Percentiles rank a stretch among this genome's conserved stretches.
Evolutionary conservation across 2,888 invertebrate genomes (phyloP).

Genomic region (Gryllus longicercus): DNA sequence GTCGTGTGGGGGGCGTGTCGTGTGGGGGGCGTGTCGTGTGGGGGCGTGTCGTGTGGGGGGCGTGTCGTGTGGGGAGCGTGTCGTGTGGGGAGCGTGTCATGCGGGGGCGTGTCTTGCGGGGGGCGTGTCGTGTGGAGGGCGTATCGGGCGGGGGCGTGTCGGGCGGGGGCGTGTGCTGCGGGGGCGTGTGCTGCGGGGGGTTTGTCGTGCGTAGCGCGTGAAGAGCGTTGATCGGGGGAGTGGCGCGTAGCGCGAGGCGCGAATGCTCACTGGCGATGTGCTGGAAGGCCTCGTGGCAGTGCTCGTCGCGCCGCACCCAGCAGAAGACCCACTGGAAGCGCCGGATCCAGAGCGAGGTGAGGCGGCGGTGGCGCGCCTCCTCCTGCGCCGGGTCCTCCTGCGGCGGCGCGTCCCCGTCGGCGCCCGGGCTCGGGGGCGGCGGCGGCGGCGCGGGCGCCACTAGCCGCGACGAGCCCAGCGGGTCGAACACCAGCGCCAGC

Average conservation of each 20-base stretch:
- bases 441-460: conserved; percentile 55
- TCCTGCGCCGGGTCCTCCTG: conserved; percentile 59
- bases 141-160: no score
- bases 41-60: no score
- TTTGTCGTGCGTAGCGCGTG: no score
- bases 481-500: conserved; percentile 76
- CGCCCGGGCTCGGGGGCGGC: background rate
- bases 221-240: no score
- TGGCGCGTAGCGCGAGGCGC: background rate
- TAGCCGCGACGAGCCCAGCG: conserved; percentile 63
- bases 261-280: conserved; percentile 67
- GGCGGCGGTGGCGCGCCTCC: conserved; percentile 64
- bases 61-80: no score
- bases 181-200: no score
- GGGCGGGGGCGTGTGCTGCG: no score
- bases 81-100: no score
- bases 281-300: conserved; percentile 73
- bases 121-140: no score
- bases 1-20: no score
- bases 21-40: no score
- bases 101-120: no score
- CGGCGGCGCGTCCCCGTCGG: background rate
- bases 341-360: conserved; percentile 69
- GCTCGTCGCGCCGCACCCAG: conserved; percentile 66
- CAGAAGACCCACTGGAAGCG: conserved; percentile 74